Base-by-base conservation (phyloP, 2,888 invertebrate genomes). In the Drosophila atroscutellata region DNA sequence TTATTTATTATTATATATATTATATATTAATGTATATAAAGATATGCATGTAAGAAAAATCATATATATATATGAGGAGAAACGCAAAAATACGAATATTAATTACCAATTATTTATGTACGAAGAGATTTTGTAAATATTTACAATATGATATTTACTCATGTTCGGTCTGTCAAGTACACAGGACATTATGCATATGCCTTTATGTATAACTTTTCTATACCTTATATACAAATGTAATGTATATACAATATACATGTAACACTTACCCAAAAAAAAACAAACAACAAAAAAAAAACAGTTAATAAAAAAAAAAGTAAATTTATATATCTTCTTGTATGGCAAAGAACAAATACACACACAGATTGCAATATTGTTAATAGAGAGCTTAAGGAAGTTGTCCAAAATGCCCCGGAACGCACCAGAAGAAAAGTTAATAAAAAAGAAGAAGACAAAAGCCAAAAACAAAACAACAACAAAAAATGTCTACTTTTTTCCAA, bases 381-480 rank as follows among this genome's bases (percentile, higher is more conserved):
- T 50, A 30, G 49, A 56, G 60, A 72, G 75, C 76, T 76, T 64
- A 72, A 63, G 36, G n/a, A 62, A 64, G 9, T 60, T 62, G 73
- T 58, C n/a, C 15, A 58, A 69, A 61, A 58, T 50, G 49, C 5
- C 39, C 26, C 50, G 7, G 5, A 59, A 50, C 37, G 36, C 47
- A 54, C 20, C 24, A 18, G 42, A 24, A 32, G 30, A 63, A 45
- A 72, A 52, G 39, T 72, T 55, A 67, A 72, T 77, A 68, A 76
- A 70, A 47, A 6, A 34, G 36, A 37, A 51, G 26, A 50, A 54
- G 54, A 56, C 60, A 28, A 50, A 42, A 58, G 62, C 66, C 45
- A 63, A 67, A 42, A 59, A 65, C 58, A 63, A 63, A 62, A 51
- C 39, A 62, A 56, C n/a, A 3, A 7, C 20, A 5, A 20, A 11